A percentile compares a stretch with the other conserved stretches of the same genome.
Conservation (phyloP, 1,140 invertebrate species). For the Aleiodes sp. region DNA sequence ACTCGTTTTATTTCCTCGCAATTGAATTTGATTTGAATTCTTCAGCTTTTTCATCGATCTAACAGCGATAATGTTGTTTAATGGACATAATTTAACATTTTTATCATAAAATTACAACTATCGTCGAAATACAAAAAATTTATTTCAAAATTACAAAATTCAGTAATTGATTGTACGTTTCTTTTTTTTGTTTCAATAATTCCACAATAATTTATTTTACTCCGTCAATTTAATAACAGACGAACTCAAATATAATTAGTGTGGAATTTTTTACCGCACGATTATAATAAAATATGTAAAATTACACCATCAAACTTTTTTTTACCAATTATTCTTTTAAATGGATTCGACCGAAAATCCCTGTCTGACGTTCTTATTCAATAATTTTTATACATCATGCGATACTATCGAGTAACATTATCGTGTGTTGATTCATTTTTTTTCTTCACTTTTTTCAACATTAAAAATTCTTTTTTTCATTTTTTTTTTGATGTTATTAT, state of each 20-base stretch:
- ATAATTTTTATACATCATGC: conserved; percentile 8
- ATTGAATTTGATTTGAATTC: too few species aligned
- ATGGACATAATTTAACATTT: conserved; percentile 13
- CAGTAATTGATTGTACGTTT: conserved; percentile 30
- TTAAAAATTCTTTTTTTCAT: too few species aligned
- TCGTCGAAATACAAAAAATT: conserved; percentile 30
- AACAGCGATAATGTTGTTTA: conserved; percentile 4
- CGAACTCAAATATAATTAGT: background rate
- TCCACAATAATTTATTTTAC: background rate
- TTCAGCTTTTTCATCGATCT: background rate
- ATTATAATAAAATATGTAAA: conserved; percentile 16
- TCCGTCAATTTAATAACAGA: background rate
- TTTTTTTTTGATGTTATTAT: conserved; percentile 15
- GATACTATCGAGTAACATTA: conserved; percentile 20
- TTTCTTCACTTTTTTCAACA: background rate
- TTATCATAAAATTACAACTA: conserved; percentile 23
- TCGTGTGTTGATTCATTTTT: background rate
- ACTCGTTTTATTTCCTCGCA: too few species aligned
- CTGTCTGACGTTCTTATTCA: background rate
- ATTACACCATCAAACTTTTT: conserved; percentile 10
- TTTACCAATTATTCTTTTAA: background rate
- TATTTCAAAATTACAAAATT: conserved; percentile 29
- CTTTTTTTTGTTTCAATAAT: background rate
- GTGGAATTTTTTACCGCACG: background rate
- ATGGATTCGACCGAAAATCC: too few species aligned